Evolutionary conservation across 2,113 vertebrate species (phyloP).

Genomic region (Gavia stellata): DNA sequence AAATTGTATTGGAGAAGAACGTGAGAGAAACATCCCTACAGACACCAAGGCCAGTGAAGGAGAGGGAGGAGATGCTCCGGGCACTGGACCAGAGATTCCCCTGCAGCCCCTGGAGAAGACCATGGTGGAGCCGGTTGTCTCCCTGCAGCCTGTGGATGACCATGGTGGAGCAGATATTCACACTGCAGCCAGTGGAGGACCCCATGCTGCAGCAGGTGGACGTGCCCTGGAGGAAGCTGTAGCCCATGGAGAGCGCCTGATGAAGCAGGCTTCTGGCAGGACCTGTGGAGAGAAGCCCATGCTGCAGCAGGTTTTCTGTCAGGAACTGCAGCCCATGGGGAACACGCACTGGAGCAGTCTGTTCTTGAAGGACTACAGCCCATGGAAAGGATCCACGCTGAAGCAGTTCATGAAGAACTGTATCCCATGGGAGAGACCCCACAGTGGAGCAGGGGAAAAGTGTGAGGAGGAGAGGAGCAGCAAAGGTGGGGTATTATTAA

Average conservation of each 20-base stretch:
- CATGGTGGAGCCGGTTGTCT: background rate
- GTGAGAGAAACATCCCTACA: background rate
- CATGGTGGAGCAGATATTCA: background rate
- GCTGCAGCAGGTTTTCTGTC: background rate
- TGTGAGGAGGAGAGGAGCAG: background rate
- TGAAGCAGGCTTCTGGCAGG: background rate
- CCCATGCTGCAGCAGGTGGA: background rate
- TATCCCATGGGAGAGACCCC: background rate
- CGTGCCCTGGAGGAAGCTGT: background rate
- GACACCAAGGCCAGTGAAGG: background rate
- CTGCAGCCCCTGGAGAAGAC: background rate
- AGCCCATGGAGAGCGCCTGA: fast-evolving
- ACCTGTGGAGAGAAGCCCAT: background rate
- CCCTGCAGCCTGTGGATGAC: fast-evolving
- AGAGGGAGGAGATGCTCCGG: background rate
- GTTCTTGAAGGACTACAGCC: background rate
- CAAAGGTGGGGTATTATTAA: background rate
- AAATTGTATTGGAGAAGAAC: background rate
- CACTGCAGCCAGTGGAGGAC: background rate
- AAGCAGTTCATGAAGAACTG: background rate
- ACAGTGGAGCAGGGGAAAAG: background rate
- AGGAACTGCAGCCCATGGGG: background rate
- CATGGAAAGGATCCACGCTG: background rate
- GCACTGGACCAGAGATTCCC: background rate
- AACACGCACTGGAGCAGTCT: too few relatives aligned